Evolutionary conservation across 1,140 invertebrate genomes (phyloP), one percentile per base, ranked within the genome.

Genomic region (Drosophila quadrilineata): DNA sequence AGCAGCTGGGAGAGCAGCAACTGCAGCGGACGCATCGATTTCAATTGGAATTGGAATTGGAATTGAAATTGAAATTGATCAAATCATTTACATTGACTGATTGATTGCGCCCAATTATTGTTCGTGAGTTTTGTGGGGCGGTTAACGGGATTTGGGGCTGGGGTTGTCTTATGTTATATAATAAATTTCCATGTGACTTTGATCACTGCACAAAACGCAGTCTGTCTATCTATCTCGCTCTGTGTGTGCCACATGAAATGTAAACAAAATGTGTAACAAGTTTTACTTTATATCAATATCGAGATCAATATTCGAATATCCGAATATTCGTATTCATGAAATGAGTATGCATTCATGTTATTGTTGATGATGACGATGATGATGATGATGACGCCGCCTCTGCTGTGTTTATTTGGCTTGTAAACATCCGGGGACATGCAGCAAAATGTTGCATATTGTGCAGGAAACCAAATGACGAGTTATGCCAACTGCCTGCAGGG

Each of bases 401-500:
- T 52, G 36, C 41, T 43, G 80, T 85, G 79, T 85, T 85, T 85
- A 85, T 79, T 86, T 85, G 71, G 66, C n/a, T 79, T 68, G 75
- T 86, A 85, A 85, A 85, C 79, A 85, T 86, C 79, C 79, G 79
- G n/a, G n/a, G 79, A 85, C 66, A 41, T 85, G 79, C 75, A 71
- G 69, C 80, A 85, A 86, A 85, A 75, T 85, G 79, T 84, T 85
- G 79, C 77, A 84, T 71, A 84, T 84, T 79, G 79, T 77, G 70
- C 77, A 69, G 68, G 71, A 79, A 79, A 71, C 62, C 62, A 53
- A n/a, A 54, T 41, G 49, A 58, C 38, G 57, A 53, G 33, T 52
- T 41, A 31, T 31, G n/a, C n/a, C n/a, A n/a, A 17, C 57, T 31
- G 57, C 49, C 54, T 48, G 64, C 66, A 82, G 76, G 76, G 76